These are phyloP conservation scores for Octomys mimax DNA, from an alignment of 2,797 vertebrate species.

Conservation along the genomic window DNA sequence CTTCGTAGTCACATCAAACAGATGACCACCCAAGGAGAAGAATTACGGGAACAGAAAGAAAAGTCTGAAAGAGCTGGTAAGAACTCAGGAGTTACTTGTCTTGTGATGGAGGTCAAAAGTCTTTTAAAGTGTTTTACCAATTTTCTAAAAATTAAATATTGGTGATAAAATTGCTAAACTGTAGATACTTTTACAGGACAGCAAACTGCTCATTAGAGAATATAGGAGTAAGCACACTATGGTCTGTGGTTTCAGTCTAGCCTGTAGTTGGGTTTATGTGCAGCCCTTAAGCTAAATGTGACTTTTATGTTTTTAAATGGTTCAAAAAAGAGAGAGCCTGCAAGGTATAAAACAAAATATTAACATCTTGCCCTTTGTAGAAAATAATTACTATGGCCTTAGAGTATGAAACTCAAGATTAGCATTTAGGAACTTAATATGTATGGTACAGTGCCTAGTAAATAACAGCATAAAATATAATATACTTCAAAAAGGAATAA, in stretches of 20 bases:
- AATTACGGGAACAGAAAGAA: slow-evolving; percentile 96
- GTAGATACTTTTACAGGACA: background rate
- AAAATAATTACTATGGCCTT: slow-evolving; percentile 28
- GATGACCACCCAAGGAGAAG: slow-evolving; percentile 92
- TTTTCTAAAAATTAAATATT: slow-evolving; percentile 23
- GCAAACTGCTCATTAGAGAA: background rate
- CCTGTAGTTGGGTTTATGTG: background rate
- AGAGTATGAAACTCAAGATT: slow-evolving; percentile 34
- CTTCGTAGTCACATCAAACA: slow-evolving; percentile 93
- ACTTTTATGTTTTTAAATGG: slow-evolving; percentile 26
- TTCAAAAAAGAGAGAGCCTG: background rate
- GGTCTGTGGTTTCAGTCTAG: background rate
- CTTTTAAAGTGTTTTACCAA: background rate
- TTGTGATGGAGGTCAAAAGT: slow-evolving; percentile 41
- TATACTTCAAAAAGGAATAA: too few relatives aligned
- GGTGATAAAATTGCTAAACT: background rate
- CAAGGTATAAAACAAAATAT: background rate
- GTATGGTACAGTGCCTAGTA: background rate
- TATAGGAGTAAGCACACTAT: background rate
- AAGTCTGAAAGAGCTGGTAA: slow-evolving; percentile 97
- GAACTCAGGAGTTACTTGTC: slow-evolving; percentile 76
- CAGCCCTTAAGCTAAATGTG: background rate
- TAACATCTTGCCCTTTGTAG: background rate
- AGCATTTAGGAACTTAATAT: background rate
- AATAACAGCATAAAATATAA: background rate